Conservation (phyloP, 1,140 invertebrate species). For the Drosophila ficusphila region DNA sequence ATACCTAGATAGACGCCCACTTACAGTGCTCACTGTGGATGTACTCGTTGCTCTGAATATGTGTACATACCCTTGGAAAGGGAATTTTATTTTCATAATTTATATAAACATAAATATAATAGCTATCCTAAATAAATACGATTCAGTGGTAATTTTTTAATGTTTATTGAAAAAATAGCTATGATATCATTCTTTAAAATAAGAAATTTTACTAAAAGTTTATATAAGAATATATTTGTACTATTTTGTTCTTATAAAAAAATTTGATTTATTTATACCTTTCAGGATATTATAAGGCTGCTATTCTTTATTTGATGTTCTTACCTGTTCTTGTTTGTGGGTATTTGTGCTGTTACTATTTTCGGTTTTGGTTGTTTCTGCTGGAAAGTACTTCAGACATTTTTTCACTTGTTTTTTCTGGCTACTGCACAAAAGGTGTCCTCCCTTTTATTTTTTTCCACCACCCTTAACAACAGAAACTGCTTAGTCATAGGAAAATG, state of each 20-base stretch:
- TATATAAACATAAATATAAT: no score
- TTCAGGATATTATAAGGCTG: background rate
- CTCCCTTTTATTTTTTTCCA: background rate
- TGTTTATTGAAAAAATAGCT: no score
- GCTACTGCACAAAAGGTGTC: slow-evolving; percentile 65
- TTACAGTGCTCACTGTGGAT: slow-evolving; percentile 52
- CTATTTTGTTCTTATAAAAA: no score
- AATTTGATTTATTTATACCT: no score
- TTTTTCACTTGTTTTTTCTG: slow-evolving; percentile 49
- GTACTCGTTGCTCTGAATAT: background rate
- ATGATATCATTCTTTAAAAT: no score
- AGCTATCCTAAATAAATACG: no score
- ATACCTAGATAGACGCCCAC: slow-evolving; percentile 36
- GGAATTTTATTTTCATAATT: background rate
- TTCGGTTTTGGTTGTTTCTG: slow-evolving; percentile 16
- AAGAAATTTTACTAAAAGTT: no score
- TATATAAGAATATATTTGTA: no score
- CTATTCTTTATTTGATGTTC: background rate
- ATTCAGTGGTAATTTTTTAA: no score
- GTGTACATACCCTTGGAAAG: background rate
- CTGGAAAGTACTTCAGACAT: slow-evolving; percentile 41
- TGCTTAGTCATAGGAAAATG: slow-evolving; percentile 76
- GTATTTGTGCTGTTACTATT: slow-evolving; percentile 24
- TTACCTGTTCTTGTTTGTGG: background rate
- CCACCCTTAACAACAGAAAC: slow-evolving; percentile 27